Evolutionary conservation across 2,797 vertebrate genomes (phyloP).

Genomic region (Podargus strigoides): DNA sequence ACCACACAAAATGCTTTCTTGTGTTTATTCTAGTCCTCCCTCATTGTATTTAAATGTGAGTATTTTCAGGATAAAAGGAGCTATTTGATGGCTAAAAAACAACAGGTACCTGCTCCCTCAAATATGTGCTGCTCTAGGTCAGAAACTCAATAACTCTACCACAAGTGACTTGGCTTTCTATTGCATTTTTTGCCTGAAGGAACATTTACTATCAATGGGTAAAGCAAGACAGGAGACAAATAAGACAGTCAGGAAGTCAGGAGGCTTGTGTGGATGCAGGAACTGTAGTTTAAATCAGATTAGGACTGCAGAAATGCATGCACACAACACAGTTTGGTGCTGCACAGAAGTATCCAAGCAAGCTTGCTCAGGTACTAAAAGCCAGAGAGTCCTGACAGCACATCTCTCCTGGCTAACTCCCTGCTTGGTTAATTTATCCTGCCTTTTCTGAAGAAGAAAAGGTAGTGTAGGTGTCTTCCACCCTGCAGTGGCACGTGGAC

Average conservation of each 20-base stretch:
- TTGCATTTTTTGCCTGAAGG: not conserved
- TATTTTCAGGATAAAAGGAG: not conserved
- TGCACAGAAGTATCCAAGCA: not conserved
- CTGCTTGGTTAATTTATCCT: not conserved
- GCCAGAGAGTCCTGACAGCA: not conserved
- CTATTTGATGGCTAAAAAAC: not conserved
- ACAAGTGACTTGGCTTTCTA: not conserved
- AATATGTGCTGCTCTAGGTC: not conserved
- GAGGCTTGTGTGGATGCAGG: not conserved
- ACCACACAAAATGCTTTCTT: not conserved
- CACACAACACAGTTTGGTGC: fast-evolving
- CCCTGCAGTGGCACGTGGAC: fast-evolving
- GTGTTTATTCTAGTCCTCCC: not conserved
- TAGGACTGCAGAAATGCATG: not conserved
- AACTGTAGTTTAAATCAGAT: not conserved
- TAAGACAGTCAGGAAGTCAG: not conserved
- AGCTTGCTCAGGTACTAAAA: not conserved
- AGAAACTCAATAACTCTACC: not conserved
- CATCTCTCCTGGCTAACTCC: not conserved
- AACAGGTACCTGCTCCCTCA: not conserved
- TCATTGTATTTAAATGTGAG: not conserved
- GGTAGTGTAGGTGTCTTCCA: not conserved
- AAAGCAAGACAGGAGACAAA: not conserved
- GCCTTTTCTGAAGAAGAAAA: not conserved
- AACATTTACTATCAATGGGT: not conserved